Conservation (phyloP, 2,113 vertebrate species). For the Pungitius pungitius region DNA sequence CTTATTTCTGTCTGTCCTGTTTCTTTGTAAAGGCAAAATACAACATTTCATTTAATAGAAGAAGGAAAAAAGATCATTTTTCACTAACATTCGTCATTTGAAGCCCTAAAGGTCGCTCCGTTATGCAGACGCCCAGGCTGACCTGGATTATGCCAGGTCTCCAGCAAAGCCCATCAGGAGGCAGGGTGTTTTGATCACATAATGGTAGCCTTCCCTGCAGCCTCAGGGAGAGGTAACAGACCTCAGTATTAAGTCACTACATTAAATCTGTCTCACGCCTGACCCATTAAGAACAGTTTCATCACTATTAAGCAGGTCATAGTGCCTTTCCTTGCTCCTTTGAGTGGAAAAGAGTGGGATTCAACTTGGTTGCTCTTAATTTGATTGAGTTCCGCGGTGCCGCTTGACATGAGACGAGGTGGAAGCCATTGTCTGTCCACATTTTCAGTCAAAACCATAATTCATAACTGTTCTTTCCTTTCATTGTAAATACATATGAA, state of each 20-base stretch:
- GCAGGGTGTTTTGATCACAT: conserved; percentile 61
- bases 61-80: not conserved
- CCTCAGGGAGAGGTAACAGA: conserved; percentile 51
- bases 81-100: conserved; percentile 1
- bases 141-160: conserved; percentile 56
- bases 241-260: conserved; percentile 61
- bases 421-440: conserved; percentile 21
- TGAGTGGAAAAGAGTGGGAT: conserved; percentile 46
- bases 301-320: conserved; percentile 64
- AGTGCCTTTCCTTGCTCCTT: conserved; percentile 51
- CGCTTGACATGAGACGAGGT: conserved; percentile 36
- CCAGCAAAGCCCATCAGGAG: conserved; percentile 34
- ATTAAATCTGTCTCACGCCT: conserved; percentile 64
- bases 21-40: not conserved
- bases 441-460: conserved; percentile 1
- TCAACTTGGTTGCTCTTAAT: conserved; percentile 58
- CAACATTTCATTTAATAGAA: not conserved
- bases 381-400: conserved; percentile 57
- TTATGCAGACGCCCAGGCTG: conserved; percentile 35
- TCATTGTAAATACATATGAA: not conserved
- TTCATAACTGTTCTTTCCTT: not conserved
- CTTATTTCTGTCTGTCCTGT: not conserved
- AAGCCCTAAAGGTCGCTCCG: not conserved
- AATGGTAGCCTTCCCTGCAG: conserved; percentile 49
- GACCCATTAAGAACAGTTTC: conserved; percentile 62